Evolutionary conservation across 2,797 vertebrate genomes (phyloP).

Genomic region (Champsocephalus esox): DNA sequence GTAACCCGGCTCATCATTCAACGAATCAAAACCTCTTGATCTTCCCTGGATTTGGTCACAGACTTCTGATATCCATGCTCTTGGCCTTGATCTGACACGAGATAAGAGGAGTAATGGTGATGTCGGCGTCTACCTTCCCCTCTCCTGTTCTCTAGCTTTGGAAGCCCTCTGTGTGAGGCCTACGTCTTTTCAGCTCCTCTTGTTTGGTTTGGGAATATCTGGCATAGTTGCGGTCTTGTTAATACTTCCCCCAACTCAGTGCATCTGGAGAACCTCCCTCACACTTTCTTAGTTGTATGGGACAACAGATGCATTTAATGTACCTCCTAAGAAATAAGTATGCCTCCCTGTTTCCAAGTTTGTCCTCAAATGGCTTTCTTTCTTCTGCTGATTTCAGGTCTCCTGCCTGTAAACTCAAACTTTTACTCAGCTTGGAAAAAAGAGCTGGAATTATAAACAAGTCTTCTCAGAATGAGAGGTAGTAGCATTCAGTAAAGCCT

Average conservation of each 20-base stretch:
- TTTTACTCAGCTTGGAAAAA: background rate
- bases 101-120: conserved; percentile 29
- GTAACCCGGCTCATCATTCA: conserved; percentile 37
- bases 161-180: conserved; percentile 41
- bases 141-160: conserved; percentile 32
- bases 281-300: conserved; percentile 39
- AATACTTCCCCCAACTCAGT: conserved; percentile 42
- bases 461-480: conserved; percentile 49
- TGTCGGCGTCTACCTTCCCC: conserved; percentile 13
- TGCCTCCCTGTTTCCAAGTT: background rate
- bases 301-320: conserved; percentile 32
- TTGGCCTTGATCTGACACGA: conserved; percentile 30
- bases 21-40: conserved; percentile 35
- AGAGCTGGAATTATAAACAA: conserved; percentile 53
- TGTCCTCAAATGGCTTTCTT: conserved; percentile 42
- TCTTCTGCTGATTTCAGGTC: conserved; percentile 73
- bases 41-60: conserved; percentile 28
- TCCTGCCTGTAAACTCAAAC: conserved; percentile 66
- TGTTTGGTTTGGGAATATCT: conserved; percentile 66
- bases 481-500: conserved; percentile 50
- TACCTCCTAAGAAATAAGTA: background rate
- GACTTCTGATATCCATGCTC: background rate
- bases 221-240: conserved; percentile 64
- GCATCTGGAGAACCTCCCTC: conserved; percentile 55
- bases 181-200: conserved; percentile 37